phyloP scores from a whole-genome alignment of 2,888 invertebrate species.

The Strigamia maritima region DNA sequence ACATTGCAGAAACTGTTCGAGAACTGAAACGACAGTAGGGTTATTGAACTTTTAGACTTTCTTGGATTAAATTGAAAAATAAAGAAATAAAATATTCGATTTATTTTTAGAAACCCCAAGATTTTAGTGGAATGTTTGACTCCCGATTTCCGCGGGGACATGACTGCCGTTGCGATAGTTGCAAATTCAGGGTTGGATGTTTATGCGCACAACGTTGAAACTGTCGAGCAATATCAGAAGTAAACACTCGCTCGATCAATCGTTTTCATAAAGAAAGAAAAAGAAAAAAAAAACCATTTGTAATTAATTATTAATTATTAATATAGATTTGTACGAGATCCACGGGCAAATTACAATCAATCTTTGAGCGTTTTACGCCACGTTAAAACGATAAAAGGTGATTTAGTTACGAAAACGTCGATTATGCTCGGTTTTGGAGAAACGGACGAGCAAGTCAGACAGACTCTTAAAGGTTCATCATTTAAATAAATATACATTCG shows the following conservation, averaged over 20 bases:
- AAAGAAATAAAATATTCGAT: not conserved
- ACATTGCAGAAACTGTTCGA: conserved; percentile 55
- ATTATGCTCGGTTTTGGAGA: conserved; percentile 96
- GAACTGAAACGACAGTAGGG: conserved; percentile 53
- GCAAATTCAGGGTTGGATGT: conserved; percentile 86
- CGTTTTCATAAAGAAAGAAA: not conserved
- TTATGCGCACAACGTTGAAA: conserved; percentile 98
- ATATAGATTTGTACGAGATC: conserved; percentile 75
- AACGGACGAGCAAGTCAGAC: conserved; percentile 77
- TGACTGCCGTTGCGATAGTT: conserved; percentile 68
- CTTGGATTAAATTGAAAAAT: not conserved
- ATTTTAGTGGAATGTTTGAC: conserved; percentile 94
- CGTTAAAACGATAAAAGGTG: conserved; percentile 75
- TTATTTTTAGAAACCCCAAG: not conserved
- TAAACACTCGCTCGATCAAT: conserved; percentile 40
- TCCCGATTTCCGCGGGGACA: conserved; percentile 88
- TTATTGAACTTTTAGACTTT: not conserved
- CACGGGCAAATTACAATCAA: conserved; percentile 86
- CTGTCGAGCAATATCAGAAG: conserved; percentile 85
- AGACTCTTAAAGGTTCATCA: conserved; percentile 71
- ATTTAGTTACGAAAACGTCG: conserved; percentile 92
- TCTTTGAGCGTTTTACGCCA: conserved; percentile 76
- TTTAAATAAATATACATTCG: no score
- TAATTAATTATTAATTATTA: not conserved
- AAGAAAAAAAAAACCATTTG: not conserved